Percentiles rank a stretch among this genome's conserved stretches.
Conservation (phyloP, 2,797 vertebrate species). For the Triplophysa yarkandensis region DNA sequence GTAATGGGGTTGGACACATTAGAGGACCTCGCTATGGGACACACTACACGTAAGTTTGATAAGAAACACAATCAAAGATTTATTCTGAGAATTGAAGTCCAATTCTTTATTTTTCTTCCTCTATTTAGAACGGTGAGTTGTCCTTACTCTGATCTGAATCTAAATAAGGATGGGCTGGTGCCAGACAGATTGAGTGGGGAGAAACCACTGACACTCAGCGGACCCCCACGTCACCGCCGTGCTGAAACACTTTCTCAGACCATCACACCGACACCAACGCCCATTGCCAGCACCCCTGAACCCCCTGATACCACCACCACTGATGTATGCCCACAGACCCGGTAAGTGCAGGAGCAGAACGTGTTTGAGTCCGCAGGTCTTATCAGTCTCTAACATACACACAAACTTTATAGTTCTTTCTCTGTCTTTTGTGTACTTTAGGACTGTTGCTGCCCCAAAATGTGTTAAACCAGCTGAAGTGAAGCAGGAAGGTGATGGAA, state of each 20-base stretch:
- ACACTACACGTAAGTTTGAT: conserved; percentile 84
- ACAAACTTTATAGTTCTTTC: background rate
- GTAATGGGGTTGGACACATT: conserved; percentile 87
- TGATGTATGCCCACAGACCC: conserved; percentile 18
- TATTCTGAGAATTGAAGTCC: background rate
- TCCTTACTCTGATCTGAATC: conserved; percentile 87
- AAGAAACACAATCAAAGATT: background rate
- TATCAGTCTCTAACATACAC: background rate
- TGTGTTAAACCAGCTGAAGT: conserved; percentile 84
- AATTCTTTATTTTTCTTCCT: background rate
- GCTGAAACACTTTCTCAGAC: conserved; percentile 65
- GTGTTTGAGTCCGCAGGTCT: conserved; percentile 10
- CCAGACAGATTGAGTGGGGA: conserved; percentile 87
- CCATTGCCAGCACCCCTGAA: conserved; percentile 56
- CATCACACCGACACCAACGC: conserved; percentile 29
- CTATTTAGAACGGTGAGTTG: conserved; percentile 75
- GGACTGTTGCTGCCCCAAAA: conserved; percentile 76
- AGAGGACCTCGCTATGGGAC: conserved; percentile 88
- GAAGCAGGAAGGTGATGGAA: conserved; percentile 81
- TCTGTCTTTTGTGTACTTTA: conserved; percentile 59
- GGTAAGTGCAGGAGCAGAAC: conserved; percentile 1
- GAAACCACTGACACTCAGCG: conserved; percentile 67
- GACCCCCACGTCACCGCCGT: conserved; percentile 72
- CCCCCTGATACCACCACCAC: conserved; percentile 69
- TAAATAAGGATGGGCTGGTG: conserved; percentile 83